phyloP scores from a whole-genome alignment of 2,888 invertebrate species.

The Elmis aenea region DNA sequence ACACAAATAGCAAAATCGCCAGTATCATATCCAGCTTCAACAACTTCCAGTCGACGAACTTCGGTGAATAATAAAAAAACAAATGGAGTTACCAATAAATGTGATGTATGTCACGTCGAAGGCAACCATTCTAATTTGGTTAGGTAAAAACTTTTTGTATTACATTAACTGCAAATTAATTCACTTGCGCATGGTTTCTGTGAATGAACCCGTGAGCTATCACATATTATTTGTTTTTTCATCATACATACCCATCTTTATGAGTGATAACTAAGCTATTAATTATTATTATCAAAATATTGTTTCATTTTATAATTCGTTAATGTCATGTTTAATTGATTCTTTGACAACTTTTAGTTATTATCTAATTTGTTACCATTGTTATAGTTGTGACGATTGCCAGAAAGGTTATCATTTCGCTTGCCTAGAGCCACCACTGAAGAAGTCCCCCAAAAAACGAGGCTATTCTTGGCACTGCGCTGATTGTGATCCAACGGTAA shows the following conservation, averaged over 20 bases:
- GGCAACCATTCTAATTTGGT: conserved; percentile 64
- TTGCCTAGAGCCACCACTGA: conserved; percentile 89
- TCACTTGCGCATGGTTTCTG: too few species aligned
- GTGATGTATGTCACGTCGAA: conserved; percentile 61
- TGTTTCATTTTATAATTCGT: too few species aligned
- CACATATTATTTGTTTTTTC: too few species aligned
- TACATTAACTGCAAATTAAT: too few species aligned
- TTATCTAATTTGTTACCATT: conserved; percentile 11
- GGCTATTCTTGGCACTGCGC: conserved; percentile 96
- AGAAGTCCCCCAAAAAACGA: conserved; percentile 88
- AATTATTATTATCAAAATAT: too few species aligned
- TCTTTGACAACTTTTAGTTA: background rate
- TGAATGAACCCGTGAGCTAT: too few species aligned
- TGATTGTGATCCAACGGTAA: conserved; percentile 88
- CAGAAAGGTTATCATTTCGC: conserved; percentile 85
- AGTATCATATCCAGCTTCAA: background rate
- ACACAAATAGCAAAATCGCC: conserved; percentile 24
- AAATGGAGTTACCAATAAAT: conserved; percentile 32
- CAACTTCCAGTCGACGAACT: conserved; percentile 4
- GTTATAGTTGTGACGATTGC: conserved; percentile 83
- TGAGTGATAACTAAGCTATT: too few species aligned
- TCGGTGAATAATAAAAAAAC: conserved; percentile 10
- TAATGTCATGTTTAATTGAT: too few species aligned
- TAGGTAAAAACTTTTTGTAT: too few species aligned
- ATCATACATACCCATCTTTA: too few species aligned